Percentiles rank a stretch among this genome's conserved stretches.
phyloP scores from a whole-genome alignment of 2,888 invertebrate genomes.

The Camponotus fellah region DNA sequence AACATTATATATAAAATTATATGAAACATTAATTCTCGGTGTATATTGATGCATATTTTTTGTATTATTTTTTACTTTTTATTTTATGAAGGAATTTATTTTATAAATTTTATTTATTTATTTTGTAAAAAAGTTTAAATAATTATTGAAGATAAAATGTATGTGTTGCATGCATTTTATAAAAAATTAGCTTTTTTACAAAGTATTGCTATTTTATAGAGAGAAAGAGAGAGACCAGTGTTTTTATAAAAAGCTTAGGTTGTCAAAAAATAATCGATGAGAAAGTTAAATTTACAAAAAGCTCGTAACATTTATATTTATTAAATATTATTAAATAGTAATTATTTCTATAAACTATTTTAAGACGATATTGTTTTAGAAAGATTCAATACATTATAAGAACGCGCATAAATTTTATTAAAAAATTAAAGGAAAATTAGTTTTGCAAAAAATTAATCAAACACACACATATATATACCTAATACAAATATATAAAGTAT shows the following conservation, averaged over 20 bases:
- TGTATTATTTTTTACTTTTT: background rate
- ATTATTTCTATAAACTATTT: no score
- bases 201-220: background rate
- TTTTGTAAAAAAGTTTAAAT: background rate
- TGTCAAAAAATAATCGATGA: background rate
- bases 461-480: background rate
- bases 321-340: background rate
- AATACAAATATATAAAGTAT: background rate
- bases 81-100: background rate
- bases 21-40: background rate
- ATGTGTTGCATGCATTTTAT: background rate
- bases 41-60: background rate
- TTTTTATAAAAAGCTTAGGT: background rate
- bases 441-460: background rate
- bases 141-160: background rate
- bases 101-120: no score
- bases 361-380: background rate
- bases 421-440: background rate
- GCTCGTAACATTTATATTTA: background rate
- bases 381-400: background rate
- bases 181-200: background rate
- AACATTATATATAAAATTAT: background rate
- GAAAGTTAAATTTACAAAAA: background rate
- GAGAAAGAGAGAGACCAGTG: no score
- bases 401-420: background rate